Conservation (phyloP, 1,140 invertebrate genomes). For the Diachasmimorpha longicaudata region DNA sequence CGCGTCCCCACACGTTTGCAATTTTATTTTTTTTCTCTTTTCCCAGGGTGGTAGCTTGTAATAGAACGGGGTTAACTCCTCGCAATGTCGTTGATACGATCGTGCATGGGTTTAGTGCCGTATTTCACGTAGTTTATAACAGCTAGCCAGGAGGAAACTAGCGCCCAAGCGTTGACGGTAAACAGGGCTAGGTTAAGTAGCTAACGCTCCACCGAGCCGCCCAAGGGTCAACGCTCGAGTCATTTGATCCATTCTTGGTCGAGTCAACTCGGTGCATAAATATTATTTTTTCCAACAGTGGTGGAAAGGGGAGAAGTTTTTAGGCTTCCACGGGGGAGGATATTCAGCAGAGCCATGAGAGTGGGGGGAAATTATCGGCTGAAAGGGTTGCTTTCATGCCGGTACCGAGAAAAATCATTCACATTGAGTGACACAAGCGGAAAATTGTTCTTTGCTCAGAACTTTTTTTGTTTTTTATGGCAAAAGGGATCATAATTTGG, state of each 20-base stretch:
- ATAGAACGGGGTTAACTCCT: constrained; percentile 39
- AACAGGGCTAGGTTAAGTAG: constrained; percentile 41
- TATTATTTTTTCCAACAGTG: neutral
- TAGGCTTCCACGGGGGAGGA: neutral
- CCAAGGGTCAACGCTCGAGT: constrained; percentile 41
- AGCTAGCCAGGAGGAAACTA: constrained; percentile 11
- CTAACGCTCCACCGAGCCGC: constrained; percentile 20
- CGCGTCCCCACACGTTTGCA: neutral
- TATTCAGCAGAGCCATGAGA: neutral
- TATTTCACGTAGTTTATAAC: constrained; percentile 50
- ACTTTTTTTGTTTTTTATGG: too few relatives aligned
- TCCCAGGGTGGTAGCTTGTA: neutral
- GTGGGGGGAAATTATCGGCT: neutral
- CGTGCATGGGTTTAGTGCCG: constrained; percentile 30
- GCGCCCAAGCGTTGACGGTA: constrained; percentile 27
- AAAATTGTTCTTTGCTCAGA: too few relatives aligned
- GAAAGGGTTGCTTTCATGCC: neutral
- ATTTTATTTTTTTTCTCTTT: neutral
- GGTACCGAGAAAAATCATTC: too few relatives aligned
- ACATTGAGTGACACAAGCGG: too few relatives aligned
- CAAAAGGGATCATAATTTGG: too few relatives aligned
- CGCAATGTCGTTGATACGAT: constrained; percentile 44
- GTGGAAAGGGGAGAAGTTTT: neutral
- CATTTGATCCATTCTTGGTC: constrained; percentile 28
- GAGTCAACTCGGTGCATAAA: neutral